Evolutionary conservation across 2,888 invertebrate species (phyloP).

Genomic region (Zelleria hepariella): DNA sequence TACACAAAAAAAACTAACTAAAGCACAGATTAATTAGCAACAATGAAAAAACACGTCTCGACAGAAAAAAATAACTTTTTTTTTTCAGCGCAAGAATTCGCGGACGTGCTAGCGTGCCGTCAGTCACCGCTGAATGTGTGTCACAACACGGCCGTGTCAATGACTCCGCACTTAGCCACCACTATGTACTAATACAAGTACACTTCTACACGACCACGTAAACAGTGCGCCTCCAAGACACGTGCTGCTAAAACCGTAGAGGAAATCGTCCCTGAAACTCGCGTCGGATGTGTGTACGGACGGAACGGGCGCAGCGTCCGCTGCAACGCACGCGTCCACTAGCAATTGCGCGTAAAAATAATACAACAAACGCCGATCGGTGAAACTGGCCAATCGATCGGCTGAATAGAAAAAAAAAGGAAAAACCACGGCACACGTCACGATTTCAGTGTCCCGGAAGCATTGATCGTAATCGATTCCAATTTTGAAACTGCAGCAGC

Average conservation of each 20-base stretch:
- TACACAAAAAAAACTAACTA: neutral
- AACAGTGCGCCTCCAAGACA: slow-evolving; percentile 44
- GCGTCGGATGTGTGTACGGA: slow-evolving; percentile 14
- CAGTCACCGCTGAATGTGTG: slow-evolving; percentile 62
- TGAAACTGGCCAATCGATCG: slow-evolving; percentile 27
- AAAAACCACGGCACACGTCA: slow-evolving; percentile 9
- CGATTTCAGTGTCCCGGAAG: slow-evolving; percentile 9
- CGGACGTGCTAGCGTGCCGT: slow-evolving; percentile 49
- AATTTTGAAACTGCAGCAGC: slow-evolving; percentile 40
- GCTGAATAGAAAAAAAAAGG: slow-evolving; percentile 22
- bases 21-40: neutral
- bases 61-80: slow-evolving; percentile 23
- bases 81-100: slow-evolving; percentile 39
- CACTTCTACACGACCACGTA: slow-evolving; percentile 34
- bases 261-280: slow-evolving; percentile 22
- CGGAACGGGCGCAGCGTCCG: slow-evolving; percentile 16
- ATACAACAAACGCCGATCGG: slow-evolving; percentile 20
- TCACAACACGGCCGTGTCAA: slow-evolving; percentile 62
- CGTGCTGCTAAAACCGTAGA: slow-evolving; percentile 45
- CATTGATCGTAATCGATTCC: slow-evolving; percentile 29
- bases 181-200: slow-evolving; percentile 23
- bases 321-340: slow-evolving; percentile 30
- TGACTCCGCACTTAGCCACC: slow-evolving; percentile 47
- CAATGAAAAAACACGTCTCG: slow-evolving; percentile 17
- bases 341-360: slow-evolving; percentile 35